These are phyloP conservation scores for Agonum fuliginosum DNA, from an alignment of 2,888 invertebrate species.

Conservation along the genomic window DNA sequence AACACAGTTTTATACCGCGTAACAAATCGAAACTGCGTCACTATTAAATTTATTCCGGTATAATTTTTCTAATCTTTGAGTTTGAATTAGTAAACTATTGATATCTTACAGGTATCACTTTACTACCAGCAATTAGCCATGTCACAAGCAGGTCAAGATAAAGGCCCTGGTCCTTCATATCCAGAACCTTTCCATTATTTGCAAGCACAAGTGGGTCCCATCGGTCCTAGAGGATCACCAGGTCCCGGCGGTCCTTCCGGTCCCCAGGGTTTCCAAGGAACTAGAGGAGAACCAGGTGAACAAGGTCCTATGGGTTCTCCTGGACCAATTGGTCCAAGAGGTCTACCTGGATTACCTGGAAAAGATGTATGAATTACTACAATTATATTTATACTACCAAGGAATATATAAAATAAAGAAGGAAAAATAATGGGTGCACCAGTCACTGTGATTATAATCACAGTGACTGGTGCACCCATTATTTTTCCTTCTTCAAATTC, in stretches of 20 bases:
- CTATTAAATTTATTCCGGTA: no score
- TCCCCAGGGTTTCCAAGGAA: constrained; percentile 89
- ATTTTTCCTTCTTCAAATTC: no score
- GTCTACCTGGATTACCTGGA: constrained; percentile 82
- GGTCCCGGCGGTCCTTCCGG: constrained; percentile 79
- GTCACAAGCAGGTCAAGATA: constrained; percentile 82
- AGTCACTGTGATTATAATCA: no score
- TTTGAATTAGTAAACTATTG: no score
- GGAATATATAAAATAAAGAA: no score
- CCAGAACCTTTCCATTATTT: constrained; percentile 82
- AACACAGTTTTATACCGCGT: constrained; percentile 51
- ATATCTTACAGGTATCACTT: constrained; percentile 77
- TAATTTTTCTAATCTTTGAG: no score
- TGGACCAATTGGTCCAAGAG: constrained; percentile 77
- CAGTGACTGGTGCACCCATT: no score
- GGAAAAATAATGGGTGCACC: no score
- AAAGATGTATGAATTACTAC: constrained; percentile 80
- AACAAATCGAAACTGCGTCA: no score
- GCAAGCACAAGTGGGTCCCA: constrained; percentile 86
- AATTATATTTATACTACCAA: no score
- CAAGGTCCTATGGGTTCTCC: constrained; percentile 80
- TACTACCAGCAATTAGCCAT: constrained; percentile 86
- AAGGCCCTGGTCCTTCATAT: constrained; percentile 80
- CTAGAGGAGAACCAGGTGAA: constrained; percentile 87
- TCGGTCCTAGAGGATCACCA: constrained; percentile 86